Evolutionary conservation across 2,113 vertebrate genomes (phyloP).

Genomic region (Pangasianodon gigas): DNA sequence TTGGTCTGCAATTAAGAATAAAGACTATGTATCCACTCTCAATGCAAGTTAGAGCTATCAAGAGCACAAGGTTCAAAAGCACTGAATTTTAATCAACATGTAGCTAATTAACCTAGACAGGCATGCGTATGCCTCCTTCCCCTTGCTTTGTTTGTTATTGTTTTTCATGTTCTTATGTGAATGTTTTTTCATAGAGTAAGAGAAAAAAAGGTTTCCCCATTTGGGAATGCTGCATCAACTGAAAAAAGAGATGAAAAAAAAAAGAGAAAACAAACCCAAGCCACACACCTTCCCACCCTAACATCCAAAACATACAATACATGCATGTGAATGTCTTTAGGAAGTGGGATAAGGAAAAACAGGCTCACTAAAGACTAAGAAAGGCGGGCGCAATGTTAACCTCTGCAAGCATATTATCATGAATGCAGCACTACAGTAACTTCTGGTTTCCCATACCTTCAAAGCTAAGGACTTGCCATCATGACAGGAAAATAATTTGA

Average conservation of each 20-base stretch:
- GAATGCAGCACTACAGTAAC: neutral
- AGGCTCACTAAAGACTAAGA: neutral
- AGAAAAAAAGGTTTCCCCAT: slow-evolving; percentile 59
- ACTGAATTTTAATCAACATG: slow-evolving; percentile 68
- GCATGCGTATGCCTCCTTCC: slow-evolving; percentile 63
- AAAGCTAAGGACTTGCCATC: slow-evolving; percentile 67
- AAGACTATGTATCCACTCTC: slow-evolving; percentile 28
- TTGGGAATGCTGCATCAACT: slow-evolving; percentile 69
- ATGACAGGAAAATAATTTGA: slow-evolving; percentile 77
- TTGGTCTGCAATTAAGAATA: slow-evolving; percentile 35
- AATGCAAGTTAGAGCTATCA: slow-evolving; percentile 41
- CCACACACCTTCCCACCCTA: slow-evolving; percentile 70
- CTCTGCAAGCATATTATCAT: neutral
- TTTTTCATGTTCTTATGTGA: slow-evolving; percentile 56
- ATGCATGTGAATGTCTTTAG: slow-evolving; percentile 36
- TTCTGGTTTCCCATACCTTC: neutral
- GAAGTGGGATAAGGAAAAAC: neutral
- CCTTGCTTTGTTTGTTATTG: slow-evolving; percentile 53
- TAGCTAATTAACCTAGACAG: slow-evolving; percentile 65
- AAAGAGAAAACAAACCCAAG: slow-evolving; percentile 71
- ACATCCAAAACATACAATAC: slow-evolving; percentile 49
- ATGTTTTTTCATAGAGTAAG: slow-evolving; percentile 63
- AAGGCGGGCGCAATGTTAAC: neutral
- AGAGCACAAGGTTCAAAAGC: slow-evolving; percentile 60
- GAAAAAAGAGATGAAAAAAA: slow-evolving; percentile 53